Evolutionary conservation across 1,140 invertebrate species (phyloP).

Genomic region (Drosophila hydei): DNA sequence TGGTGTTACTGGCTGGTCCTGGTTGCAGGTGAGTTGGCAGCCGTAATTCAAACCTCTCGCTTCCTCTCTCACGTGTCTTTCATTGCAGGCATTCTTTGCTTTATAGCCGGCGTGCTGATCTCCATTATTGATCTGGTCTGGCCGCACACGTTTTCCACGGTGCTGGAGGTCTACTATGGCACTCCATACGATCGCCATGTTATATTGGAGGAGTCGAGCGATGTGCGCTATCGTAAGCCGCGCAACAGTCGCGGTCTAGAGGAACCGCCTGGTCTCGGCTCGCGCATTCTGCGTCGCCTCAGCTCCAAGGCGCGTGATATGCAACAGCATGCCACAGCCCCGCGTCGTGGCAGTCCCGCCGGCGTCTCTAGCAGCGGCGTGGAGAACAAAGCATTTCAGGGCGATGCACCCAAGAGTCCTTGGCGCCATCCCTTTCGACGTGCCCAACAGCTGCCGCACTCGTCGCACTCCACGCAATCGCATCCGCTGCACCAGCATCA

Average conservation of each 20-base stretch:
- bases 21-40: constrained; percentile 88
- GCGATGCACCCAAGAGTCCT: constrained; percentile 86
- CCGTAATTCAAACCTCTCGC: not conserved
- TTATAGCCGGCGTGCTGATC: constrained; percentile 90
- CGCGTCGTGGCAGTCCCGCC: constrained; percentile 64
- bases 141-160: constrained; percentile 95
- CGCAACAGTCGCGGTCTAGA: constrained; percentile 86
- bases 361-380: constrained; percentile 80
- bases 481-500: constrained; percentile 57
- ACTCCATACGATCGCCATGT: constrained; percentile 96
- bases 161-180: constrained; percentile 96
- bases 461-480: constrained; percentile 9
- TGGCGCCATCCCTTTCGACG: constrained; percentile 86
- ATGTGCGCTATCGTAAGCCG: constrained; percentile 87
- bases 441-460: constrained; percentile 59
- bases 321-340: constrained; percentile 43
- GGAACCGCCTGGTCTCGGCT: constrained; percentile 86
- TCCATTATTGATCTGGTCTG: constrained; percentile 93
- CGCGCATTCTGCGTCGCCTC: constrained; percentile 87
- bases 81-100: constrained; percentile 87
- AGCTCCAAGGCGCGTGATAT: constrained; percentile 86
- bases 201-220: constrained; percentile 94
- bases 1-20: constrained; percentile 97
- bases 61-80: not conserved
- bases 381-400: constrained; percentile 86